Evolutionary conservation across 2,113 vertebrate species (phyloP).

Genomic region (Empidonax alnorum): DNA sequence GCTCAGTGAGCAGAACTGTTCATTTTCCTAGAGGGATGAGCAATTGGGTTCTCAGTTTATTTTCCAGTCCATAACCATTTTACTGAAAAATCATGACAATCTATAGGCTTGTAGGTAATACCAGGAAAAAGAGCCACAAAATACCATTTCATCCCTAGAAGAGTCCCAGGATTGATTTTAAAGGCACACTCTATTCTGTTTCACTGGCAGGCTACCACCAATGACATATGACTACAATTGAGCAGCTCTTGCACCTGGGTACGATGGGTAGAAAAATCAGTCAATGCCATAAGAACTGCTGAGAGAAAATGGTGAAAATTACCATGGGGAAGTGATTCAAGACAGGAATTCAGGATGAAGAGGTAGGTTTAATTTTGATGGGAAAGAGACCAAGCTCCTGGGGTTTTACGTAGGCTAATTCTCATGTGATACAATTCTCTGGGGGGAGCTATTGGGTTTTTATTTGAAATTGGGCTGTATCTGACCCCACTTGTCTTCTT

Average conservation of each 20-base stretch:
- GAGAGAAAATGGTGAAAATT: not conserved
- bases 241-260: not conserved
- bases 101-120: not conserved
- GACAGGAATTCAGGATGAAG: not conserved
- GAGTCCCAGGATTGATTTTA: not conserved
- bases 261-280: not conserved
- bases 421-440: not conserved
- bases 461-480: not conserved
- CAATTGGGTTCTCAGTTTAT: not conserved
- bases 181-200: not conserved
- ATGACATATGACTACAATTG: not conserved
- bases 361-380: not conserved
- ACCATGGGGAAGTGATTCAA: not conserved
- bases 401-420: not conserved
- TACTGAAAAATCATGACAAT: not conserved
- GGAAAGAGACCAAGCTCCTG: not conserved
- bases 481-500: not conserved
- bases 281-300: accelerated
- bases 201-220: not conserved
- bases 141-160: not conserved
- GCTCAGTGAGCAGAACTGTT: not conserved
- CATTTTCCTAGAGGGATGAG: not conserved
- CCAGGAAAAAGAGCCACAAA: not conserved
- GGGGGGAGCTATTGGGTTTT: not conserved
- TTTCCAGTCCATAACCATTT: not conserved